Percentiles rank a stretch among this genome's conserved stretches.
Conservation (phyloP, 2,113 vertebrate genomes). For the Barnardius zonarius region DNA sequence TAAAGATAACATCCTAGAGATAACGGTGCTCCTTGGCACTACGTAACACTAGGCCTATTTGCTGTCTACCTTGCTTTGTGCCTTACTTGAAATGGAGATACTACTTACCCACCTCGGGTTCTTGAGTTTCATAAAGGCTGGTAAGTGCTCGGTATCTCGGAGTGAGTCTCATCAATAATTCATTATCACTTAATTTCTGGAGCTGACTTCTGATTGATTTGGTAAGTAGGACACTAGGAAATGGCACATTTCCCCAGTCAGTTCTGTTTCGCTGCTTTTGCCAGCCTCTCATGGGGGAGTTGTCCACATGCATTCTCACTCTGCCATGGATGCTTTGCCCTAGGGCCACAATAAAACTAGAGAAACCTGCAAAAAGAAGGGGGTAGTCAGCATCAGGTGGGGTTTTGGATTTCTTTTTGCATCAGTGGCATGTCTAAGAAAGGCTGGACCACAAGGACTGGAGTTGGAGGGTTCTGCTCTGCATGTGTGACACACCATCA, state of each 20-base stretch:
- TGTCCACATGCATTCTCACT: neutral
- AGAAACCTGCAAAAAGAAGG: neutral
- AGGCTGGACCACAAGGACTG: neutral
- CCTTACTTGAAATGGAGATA: neutral
- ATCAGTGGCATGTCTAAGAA: neutral
- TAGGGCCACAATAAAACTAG: neutral
- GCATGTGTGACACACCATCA: accelerated
- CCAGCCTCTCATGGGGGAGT: neutral
- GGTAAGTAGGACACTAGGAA: neutral
- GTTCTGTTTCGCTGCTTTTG: neutral
- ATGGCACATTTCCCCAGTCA: neutral
- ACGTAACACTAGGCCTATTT: accelerated
- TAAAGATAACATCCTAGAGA: neutral
- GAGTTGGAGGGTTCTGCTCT: neutral
- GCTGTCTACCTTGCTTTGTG: neutral
- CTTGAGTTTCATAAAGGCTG: neutral
- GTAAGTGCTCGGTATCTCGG: neutral
- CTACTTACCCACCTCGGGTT: neutral
- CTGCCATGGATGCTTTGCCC: neutral
- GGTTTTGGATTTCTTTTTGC: neutral
- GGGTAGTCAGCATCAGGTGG: neutral
- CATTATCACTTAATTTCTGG: constrained; percentile 26
- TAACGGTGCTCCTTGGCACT: neutral
- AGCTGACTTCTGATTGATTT: constrained; percentile 20
- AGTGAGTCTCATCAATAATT: constrained; percentile 13